Base-by-base conservation (phyloP, 1,140 invertebrate genomes). In the Drosophila takahashii region DNA sequence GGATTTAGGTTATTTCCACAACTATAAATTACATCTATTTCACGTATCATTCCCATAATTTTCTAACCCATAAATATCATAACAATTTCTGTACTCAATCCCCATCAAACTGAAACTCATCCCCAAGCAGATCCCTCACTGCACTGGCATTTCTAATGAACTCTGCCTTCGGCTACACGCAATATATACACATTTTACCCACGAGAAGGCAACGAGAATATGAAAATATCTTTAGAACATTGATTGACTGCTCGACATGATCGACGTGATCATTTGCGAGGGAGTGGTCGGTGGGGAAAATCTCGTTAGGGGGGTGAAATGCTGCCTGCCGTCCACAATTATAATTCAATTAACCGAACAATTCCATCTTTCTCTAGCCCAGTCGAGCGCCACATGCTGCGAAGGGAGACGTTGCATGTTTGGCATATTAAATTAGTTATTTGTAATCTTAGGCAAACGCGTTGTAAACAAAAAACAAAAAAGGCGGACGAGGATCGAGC, bases 381-480 rank as follows among this genome's bases (percentile, higher is more conserved):
- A 66, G 51, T 53, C 47, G 64, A 56, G 53, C 48, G 69, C 79
- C 80, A 79, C 75, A 84, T 83, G 79, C 70, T 78, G 79, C 39
- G 41, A 53, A 29, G 41, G 47, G 73, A 70, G 39, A 56, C 50
- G 65, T 47, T 47, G 73, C 81, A 69, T 86, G 81, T 70, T 62
- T 57, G 74, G 81, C 81, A 86, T 86, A 79, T 81, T 86, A 81
- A 86, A 87, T 86, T 87, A 87, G 85, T 86, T 86, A 86, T 81
- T 87, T 47, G 64, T 70, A 48, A 70, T 37, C 69, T 56, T 50
- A 53, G 67, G 58, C 73, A 72, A 65, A 66, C 52, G 42, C 61
- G 53, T 64, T 59, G 74, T 81, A 73, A 81, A 83, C 79, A 81
- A 77, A 72, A 47, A n/a, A 52, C 3, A 39, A 1, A 45, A 37